phyloP scores from a whole-genome alignment of 1,140 invertebrate species.

The Drosophila willistoni region DNA sequence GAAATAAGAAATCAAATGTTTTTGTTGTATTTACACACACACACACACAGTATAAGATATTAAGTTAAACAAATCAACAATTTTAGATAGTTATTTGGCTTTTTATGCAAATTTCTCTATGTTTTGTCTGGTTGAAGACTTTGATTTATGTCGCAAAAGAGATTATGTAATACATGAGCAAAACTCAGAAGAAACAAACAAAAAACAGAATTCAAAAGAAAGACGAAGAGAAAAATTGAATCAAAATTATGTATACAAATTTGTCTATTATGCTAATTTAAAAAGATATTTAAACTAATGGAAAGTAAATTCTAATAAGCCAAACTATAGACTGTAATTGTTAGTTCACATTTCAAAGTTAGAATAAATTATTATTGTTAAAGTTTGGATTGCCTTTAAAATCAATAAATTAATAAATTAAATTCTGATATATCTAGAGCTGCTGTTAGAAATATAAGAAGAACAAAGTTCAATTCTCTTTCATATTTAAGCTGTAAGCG shows the following conservation, averaged over 20 bases:
- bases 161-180: not conserved
- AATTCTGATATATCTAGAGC: no score
- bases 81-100: not conserved
- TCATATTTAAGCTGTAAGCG: no score
- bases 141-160: not conserved
- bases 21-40: not conserved
- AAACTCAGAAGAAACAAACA: not conserved
- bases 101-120: conserved; percentile 3
- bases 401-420: no score
- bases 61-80: not conserved
- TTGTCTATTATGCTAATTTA: conserved; percentile 1
- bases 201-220: not conserved
- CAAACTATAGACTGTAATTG: no score
- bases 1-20: conserved; percentile 1
- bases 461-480: no score
- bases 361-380: no score
- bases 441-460: no score
- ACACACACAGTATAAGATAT: not conserved
- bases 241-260: not conserved
- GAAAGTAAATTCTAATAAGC: not conserved
- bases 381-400: no score
- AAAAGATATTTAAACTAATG: conserved; percentile 1
- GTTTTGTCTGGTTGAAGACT: not conserved
- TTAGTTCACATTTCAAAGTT: no score
- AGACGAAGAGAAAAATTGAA: not conserved